Percentiles rank a stretch among this genome's conserved stretches.
These are phyloP conservation scores for Drosophila truncata DNA, from an alignment of 1,140 invertebrate genomes.

Conservation along the genomic window DNA sequence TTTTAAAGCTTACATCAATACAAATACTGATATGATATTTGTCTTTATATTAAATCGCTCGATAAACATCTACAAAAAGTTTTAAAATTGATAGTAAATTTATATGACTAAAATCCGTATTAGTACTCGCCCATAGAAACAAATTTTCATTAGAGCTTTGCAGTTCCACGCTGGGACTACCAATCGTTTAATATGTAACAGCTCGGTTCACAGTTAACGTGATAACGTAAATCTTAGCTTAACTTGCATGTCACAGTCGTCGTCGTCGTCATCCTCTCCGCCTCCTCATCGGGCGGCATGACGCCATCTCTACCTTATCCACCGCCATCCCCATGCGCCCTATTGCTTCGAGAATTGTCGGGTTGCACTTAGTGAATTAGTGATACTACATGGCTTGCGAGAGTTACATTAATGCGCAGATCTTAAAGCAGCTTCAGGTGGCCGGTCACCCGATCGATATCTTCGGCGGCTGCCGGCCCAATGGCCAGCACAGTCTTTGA, in stretches of 20 bases:
- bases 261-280: slow-evolving; percentile 20
- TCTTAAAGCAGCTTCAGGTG: slow-evolving; percentile 93
- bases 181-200: slow-evolving; percentile 66
- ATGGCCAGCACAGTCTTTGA: slow-evolving; percentile 95
- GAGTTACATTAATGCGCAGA: slow-evolving; percentile 3
- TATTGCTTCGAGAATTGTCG: slow-evolving; percentile 69
- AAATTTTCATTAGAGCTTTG: slow-evolving; percentile 25
- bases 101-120: background rate
- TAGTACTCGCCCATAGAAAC: slow-evolving; percentile 1
- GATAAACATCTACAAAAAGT: too few relatives aligned
- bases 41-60: too few relatives aligned
- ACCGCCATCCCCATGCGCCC: slow-evolving; percentile 17
- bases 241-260: slow-evolving; percentile 64
- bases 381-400: slow-evolving; percentile 30
- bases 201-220: slow-evolving; percentile 62
- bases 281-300: slow-evolving; percentile 9
- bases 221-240: slow-evolving; percentile 55
- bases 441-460: slow-evolving; percentile 94
- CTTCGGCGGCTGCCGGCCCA: slow-evolving; percentile 92
- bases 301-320: slow-evolving; percentile 9
- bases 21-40: too few relatives aligned
- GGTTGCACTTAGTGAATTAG: slow-evolving; percentile 30
- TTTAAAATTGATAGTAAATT: background rate
- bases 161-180: slow-evolving; percentile 37
- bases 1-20: too few relatives aligned